Conservation (phyloP, 2,797 vertebrate species). For the Macropus fuliginosus region DNA sequence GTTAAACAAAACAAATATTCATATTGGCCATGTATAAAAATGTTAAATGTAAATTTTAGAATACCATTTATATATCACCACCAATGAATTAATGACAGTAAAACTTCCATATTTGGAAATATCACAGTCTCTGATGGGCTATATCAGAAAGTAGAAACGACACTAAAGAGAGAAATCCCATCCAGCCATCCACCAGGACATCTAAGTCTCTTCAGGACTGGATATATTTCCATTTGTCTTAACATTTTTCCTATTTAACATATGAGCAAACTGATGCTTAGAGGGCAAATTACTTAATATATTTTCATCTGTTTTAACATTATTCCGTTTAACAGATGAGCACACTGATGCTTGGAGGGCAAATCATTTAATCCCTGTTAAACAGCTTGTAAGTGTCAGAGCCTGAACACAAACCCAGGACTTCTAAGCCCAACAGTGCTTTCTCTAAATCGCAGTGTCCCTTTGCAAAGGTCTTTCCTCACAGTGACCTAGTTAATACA, state of each 20-base stretch:
- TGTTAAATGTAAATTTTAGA: neutral
- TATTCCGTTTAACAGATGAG: neutral
- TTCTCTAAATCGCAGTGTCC: neutral
- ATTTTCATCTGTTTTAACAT: neutral
- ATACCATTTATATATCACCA: neutral
- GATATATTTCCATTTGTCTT: neutral
- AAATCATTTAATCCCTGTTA: neutral
- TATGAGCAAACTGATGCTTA: neutral
- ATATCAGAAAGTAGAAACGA: neutral
- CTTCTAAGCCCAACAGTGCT: neutral
- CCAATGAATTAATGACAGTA: neutral
- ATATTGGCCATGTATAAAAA: neutral
- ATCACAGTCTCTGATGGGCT: neutral
- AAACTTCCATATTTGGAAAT: neutral
- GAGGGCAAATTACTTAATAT: neutral
- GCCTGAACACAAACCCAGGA: neutral
- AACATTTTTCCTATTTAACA: neutral
- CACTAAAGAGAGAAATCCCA: neutral
- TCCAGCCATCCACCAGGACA: neutral
- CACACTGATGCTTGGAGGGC: neutral
- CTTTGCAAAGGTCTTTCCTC: neutral
- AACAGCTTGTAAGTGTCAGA: neutral
- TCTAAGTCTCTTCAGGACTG: neutral
- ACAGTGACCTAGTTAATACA: neutral
- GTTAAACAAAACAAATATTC: neutral